These are phyloP conservation scores for Proterorhinus semilunaris DNA, from an alignment of 2,113 vertebrate genomes.

Conservation along the genomic window DNA sequence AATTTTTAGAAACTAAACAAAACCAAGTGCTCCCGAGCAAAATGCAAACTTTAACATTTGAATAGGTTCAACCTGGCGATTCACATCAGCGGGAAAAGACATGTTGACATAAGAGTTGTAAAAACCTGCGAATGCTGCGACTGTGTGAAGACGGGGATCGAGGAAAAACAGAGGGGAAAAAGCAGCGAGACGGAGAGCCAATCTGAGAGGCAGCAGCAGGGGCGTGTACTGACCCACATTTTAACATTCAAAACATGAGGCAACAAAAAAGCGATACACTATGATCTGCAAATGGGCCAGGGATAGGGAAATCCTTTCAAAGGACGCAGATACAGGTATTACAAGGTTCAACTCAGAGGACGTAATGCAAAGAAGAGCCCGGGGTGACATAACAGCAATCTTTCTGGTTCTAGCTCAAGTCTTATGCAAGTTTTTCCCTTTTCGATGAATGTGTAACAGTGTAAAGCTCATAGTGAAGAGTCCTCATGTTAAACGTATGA, in stretches of 20 bases:
- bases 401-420: not conserved
- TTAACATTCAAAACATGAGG: conserved; percentile 17
- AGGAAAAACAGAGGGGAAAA: not conserved
- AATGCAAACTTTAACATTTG: not conserved
- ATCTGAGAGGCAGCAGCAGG: conserved; percentile 14
- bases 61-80: too few relatives aligned
- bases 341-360: not conserved
- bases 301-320: not conserved
- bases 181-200: not conserved
- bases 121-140: conserved; percentile 29
- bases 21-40: not conserved
- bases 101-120: too few relatives aligned
- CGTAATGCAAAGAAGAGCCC: conserved; percentile 17
- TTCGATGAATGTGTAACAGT: too few relatives aligned
- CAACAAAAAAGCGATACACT: conserved; percentile 10
- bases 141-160: conserved; percentile 23
- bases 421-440: too few relatives aligned
- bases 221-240: conserved; percentile 45
- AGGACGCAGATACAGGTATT: not conserved
- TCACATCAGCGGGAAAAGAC: too few relatives aligned
- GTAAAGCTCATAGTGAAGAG: too few relatives aligned
- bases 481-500: too few relatives aligned
- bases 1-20: not conserved
- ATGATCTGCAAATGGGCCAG: conserved; percentile 7
- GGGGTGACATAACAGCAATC: conserved; percentile 3